Conservation (phyloP, 2,888 invertebrate genomes). For the Epistrophella euchroma region DNA sequence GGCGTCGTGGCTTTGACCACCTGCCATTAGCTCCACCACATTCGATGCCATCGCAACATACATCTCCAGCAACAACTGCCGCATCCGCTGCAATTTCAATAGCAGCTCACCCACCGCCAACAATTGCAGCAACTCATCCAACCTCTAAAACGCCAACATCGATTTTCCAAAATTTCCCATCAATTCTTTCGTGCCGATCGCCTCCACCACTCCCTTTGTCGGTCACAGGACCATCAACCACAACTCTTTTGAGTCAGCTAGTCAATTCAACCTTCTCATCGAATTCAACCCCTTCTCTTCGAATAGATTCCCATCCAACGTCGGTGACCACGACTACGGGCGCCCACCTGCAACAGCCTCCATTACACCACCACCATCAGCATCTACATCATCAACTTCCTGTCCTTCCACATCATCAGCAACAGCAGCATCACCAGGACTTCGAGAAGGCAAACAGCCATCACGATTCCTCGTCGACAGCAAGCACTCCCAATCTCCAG, state of each 20-base stretch:
- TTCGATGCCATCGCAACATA: constrained; percentile 76
- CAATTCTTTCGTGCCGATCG: constrained; percentile 76
- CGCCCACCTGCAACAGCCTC: constrained; percentile 74
- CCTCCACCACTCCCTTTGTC: constrained; percentile 76
- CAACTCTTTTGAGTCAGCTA: constrained; percentile 84
- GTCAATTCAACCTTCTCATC: constrained; percentile 83
- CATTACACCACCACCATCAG: constrained; percentile 77
- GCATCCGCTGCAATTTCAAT: constrained; percentile 43
- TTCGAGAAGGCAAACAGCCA: constrained; percentile 79
- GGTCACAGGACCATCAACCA: constrained; percentile 84
- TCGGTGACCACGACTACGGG: constrained; percentile 47
- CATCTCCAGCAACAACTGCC: constrained; percentile 31
- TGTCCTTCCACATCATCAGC: constrained; percentile 77
- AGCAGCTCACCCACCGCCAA: constrained; percentile 55
- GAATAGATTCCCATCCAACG: constrained; percentile 78
- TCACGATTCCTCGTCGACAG: constrained; percentile 83
- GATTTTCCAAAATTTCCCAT: constrained; percentile 80
- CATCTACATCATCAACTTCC: constrained; percentile 78
- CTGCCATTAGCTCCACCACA: constrained; percentile 62
- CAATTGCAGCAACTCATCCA: constrained; percentile 78
- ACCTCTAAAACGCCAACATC: constrained; percentile 81
- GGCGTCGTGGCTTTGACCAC: constrained; percentile 88
- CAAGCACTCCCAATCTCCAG: constrained; percentile 84
- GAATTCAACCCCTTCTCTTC: constrained; percentile 79
- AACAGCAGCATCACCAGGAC: constrained; percentile 77